Base-by-base conservation (phyloP, 2,888 invertebrate species). In the Stratiomys singularior region DNA sequence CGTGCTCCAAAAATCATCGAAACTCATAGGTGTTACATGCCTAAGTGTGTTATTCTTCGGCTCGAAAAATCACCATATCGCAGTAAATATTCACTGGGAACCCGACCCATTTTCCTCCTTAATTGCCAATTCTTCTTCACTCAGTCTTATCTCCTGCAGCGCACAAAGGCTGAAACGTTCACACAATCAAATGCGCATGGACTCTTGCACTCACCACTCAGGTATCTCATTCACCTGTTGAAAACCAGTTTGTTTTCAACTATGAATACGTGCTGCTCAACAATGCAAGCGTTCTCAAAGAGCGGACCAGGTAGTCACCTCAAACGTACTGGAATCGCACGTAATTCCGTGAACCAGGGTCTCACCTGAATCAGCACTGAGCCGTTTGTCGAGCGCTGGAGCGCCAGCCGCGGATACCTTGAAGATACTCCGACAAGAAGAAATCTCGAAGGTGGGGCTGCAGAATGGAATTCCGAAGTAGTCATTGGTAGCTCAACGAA, bases 211-310 rank as follows among this genome's bases (percentile, higher is more conserved):
- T 27, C 21, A 7, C 21, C 30, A 21, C 46, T 44, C 44, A 25
- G 46, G 4, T 44, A 46, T 71, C 71, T 71, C 71, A 71, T 71
- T 71, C 71, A 71, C 71, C 71, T 71, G 71, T 71, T 71, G 25
- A 52, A 71, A 71, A 71, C 71, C 71, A 47, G 71, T 71, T 71
- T 71, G 18, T 25, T 71, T 52, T 64, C 64, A 30, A 64, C 28
- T 64, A 28, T 30, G 64, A 64, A 64, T 64, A 28, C 23, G 18
- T 64, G 27, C 37, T 37, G n/a, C 23, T 25, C 64, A 30, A 27
- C 25, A 60, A 23, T 60, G 23, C 11, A 23, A 7, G 25, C n/a
- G 23, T 60, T 60, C 52, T 52, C 52, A 52, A 60, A 60, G 60
- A 60, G 60, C 21, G 60, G 13, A 52, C 15, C 52, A 18, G 4